These are phyloP conservation scores for Zaprionus taronus DNA, from an alignment of 1,140 invertebrate genomes.

Conservation along the genomic window DNA sequence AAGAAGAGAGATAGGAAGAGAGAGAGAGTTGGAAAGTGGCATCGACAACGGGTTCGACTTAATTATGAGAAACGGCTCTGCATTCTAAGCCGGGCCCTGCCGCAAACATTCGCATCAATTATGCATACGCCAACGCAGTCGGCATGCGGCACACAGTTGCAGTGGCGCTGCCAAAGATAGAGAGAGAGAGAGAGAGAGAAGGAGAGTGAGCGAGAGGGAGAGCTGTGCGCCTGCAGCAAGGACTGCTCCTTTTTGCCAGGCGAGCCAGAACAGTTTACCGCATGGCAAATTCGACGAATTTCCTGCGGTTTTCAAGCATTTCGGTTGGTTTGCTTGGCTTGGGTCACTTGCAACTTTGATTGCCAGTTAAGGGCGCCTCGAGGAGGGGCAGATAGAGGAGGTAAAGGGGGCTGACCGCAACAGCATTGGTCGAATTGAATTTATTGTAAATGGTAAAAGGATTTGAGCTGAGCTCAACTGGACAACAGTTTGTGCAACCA, in stretches of 20 bases:
- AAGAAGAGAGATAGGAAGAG: neutral
- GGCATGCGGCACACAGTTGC: slow-evolving; percentile 38
- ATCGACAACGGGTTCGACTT: slow-evolving; percentile 35
- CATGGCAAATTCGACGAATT: slow-evolving; percentile 83
- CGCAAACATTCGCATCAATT: slow-evolving; percentile 83
- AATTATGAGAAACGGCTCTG: slow-evolving; percentile 55
- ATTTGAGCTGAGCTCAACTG: slow-evolving; percentile 54
- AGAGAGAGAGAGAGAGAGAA: neutral
- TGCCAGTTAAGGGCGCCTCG: slow-evolving; percentile 6
- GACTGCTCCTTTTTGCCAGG: slow-evolving; percentile 61
- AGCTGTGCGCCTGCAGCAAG: slow-evolving; percentile 51
- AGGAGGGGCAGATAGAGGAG: neutral
- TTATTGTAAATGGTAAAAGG: slow-evolving; percentile 78
- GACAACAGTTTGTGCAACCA: slow-evolving; percentile 25
- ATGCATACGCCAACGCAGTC: slow-evolving; percentile 77
- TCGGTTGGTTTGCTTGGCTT: slow-evolving; percentile 44
- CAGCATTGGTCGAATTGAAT: slow-evolving; percentile 81
- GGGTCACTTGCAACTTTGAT: slow-evolving; percentile 60
- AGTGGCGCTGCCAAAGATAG: neutral
- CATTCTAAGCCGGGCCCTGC: slow-evolving; percentile 60
- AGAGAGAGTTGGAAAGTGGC: neutral
- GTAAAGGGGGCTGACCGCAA: slow-evolving; percentile 53
- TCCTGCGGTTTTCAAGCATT: slow-evolving; percentile 78
- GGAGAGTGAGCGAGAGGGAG: neutral
- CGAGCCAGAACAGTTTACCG: slow-evolving; percentile 57